These are phyloP conservation scores for Agonopterix arenella DNA, from an alignment of 2,888 invertebrate genomes.

Conservation along the genomic window DNA sequence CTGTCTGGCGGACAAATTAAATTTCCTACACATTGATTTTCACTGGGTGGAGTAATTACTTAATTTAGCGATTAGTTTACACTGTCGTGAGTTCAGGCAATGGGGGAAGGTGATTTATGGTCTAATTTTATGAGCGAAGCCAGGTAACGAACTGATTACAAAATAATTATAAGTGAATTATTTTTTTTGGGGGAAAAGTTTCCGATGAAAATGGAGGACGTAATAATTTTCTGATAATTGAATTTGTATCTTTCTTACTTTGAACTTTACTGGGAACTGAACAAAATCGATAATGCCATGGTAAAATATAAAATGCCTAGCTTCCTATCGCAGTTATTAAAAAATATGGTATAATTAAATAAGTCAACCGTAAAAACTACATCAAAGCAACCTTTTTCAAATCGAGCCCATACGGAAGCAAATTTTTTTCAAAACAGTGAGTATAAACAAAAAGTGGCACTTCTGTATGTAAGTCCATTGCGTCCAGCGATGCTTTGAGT, in stretches of 20 bases:
- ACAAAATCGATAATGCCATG: no score
- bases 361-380: no score
- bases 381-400: no score
- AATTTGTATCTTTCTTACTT: no score
- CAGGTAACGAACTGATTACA: conserved; percentile 33
- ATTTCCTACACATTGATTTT: conserved; percentile 66
- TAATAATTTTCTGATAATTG: neutral
- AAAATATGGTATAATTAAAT: no score
- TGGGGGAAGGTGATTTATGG: conserved; percentile 46
- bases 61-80: conserved; percentile 65
- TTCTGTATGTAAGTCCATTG: conserved; percentile 15
- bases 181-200: neutral
- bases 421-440: conserved; percentile 18
- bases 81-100: conserved; percentile 41
- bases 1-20: conserved; percentile 53
- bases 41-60: conserved; percentile 54
- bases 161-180: conserved; percentile 15
- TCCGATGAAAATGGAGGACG: neutral
- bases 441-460: conserved; percentile 25
- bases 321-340: no score
- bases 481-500: conserved; percentile 30
- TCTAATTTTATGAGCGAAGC: conserved; percentile 37
- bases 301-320: no score
- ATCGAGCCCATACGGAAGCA: conserved; percentile 16
- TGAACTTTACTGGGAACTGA: no score